Conservation (phyloP, 2,888 invertebrate species). For the Lithosia quadra region DNA sequence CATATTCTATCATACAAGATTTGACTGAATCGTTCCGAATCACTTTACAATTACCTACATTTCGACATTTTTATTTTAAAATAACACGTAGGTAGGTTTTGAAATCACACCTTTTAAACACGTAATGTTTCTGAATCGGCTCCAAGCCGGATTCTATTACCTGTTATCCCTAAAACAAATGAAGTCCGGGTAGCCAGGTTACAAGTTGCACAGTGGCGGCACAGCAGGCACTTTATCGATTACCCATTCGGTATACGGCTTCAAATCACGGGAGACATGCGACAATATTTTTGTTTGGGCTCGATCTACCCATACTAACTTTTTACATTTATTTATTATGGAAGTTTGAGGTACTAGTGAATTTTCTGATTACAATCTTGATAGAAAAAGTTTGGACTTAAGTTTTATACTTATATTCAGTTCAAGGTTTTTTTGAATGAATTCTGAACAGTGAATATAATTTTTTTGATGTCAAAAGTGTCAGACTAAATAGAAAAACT, state of each 20-base stretch:
- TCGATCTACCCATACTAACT: conserved; percentile 2
- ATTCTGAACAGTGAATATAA: background rate
- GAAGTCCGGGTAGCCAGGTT: background rate
- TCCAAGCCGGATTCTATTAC: background rate
- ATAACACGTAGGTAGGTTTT: no score
- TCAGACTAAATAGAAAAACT: no score
- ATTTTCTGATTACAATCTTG: conserved; percentile 7
- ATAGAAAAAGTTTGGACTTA: conserved; percentile 8
- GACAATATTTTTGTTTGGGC: conserved; percentile 38
- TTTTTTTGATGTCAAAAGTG: no score
- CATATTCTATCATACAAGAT: no score
- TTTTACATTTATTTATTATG: background rate
- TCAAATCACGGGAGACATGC: conserved; percentile 51
- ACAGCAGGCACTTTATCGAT: conserved; percentile 51
- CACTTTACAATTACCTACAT: no score
- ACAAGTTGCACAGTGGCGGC: background rate
- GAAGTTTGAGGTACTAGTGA: background rate
- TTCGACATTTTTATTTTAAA: no score
- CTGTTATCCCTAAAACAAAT: background rate
- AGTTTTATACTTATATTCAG: background rate
- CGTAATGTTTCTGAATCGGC: no score
- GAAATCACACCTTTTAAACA: no score
- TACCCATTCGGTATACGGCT: conserved; percentile 51
- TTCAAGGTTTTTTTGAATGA: background rate
- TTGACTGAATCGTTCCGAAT: no score